A percentile compares a stretch with the other conserved stretches of the same genome.
Conservation (phyloP, 2,113 vertebrate genomes). For the Abramis brama region DNA sequence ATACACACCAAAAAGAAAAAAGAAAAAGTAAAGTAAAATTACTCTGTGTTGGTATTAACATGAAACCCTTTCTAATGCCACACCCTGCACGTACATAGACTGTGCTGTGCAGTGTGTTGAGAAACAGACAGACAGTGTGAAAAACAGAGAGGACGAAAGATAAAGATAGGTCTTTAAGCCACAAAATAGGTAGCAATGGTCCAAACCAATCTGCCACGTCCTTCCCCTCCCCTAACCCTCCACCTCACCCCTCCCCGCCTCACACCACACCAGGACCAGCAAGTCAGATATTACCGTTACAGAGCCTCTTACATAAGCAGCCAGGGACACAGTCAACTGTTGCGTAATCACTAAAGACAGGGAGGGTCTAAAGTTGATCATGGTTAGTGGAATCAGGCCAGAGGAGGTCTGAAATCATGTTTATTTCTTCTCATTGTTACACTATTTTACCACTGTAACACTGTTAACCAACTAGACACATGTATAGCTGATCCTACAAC, state of each 20-base stretch:
- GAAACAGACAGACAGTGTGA: conserved; percentile 1
- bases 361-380: conserved; percentile 1
- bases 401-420: background rate
- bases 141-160: conserved; percentile 10
- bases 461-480: conserved; percentile 5
- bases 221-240: background rate
- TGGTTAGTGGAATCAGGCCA: conserved; percentile 13
- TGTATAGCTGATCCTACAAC: background rate
- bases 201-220: conserved; percentile 28
- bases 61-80: background rate
- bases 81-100: background rate
- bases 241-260: background rate
- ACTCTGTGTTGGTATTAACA: background rate
- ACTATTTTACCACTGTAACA: background rate
- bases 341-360: conserved; percentile 44
- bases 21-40: background rate
- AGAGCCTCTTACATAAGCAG: conserved; percentile 43
- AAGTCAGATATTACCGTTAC: conserved; percentile 23
- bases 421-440: background rate
- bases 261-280: conserved; percentile 13
- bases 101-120: background rate
- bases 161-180: conserved; percentile 24
- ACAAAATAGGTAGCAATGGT: background rate
- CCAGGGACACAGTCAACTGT: conserved; percentile 39
- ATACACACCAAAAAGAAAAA: background rate